Percentiles rank a stretch among this genome's conserved stretches.
phyloP scores from a whole-genome alignment of 2,888 invertebrate species.

The Zygothrica quintamaculata region DNA sequence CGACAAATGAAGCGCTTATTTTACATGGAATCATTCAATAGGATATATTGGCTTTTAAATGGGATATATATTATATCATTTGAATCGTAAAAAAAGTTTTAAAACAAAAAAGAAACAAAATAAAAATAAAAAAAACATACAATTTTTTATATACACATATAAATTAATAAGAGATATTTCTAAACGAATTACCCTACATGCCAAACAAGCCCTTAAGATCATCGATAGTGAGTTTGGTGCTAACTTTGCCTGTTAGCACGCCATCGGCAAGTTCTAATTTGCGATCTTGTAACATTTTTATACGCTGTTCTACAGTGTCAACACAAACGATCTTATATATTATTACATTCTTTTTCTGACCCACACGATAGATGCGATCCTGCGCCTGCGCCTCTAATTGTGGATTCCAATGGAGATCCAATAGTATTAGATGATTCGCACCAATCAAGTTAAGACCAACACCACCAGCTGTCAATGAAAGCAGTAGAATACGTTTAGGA shows the following conservation, averaged over 20 bases:
- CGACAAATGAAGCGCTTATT: not conserved
- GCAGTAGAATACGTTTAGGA: slow-evolving; percentile 88
- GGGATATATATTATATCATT: not conserved
- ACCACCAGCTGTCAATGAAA: slow-evolving; percentile 97
- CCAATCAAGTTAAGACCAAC: slow-evolving; percentile 97
- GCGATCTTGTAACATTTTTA: slow-evolving; percentile 91
- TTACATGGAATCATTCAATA: not conserved
- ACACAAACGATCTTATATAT: slow-evolving; percentile 94
- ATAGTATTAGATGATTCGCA: slow-evolving; percentile 94
- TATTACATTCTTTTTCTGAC: slow-evolving; percentile 92
- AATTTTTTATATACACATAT: no score
- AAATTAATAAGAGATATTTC: no score
- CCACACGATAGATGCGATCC: slow-evolving; percentile 96
- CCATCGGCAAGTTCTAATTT: slow-evolving; percentile 91
- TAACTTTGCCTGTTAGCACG: slow-evolving; percentile 90
- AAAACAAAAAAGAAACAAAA: no score
- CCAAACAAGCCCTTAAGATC: slow-evolving; percentile 91
- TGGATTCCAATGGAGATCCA: slow-evolving; percentile 99
- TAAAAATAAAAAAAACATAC: no score
- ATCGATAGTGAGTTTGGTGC: slow-evolving; percentile 90
- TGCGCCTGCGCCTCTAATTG: slow-evolving; percentile 97
- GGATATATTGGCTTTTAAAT: not conserved
- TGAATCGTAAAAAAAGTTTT: no score
- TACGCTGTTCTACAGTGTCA: slow-evolving; percentile 95
- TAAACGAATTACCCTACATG: slow-evolving; percentile 80